Conservation (phyloP, 1,140 invertebrate genomes). For the Ceratina japonica region DNA sequence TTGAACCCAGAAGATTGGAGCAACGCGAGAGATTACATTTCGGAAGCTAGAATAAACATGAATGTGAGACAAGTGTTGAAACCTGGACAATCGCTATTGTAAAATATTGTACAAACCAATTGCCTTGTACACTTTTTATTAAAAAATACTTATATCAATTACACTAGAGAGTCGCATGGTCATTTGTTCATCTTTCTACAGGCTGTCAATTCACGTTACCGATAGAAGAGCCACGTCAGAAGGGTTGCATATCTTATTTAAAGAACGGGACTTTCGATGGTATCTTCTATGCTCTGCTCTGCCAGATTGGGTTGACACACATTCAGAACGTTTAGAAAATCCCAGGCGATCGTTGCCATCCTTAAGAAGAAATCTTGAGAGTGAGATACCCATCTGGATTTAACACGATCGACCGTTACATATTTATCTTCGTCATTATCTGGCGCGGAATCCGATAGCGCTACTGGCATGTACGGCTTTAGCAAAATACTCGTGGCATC, state of each 20-base stretch:
- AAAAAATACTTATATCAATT: conserved; percentile 49
- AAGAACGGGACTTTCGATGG: too few relatives aligned
- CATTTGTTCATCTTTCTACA: background rate
- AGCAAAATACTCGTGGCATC: conserved; percentile 54
- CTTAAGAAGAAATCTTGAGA: conserved; percentile 50
- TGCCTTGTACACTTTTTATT: conserved; percentile 43
- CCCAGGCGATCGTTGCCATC: conserved; percentile 60
- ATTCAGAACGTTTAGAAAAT: conserved; percentile 56
- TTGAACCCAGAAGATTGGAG: conserved; percentile 77
- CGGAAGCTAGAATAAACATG: conserved; percentile 85
- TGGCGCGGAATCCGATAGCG: background rate
- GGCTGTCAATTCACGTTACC: conserved; percentile 13
- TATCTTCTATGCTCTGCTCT: background rate
- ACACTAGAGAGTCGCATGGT: background rate
- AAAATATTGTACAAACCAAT: conserved; percentile 37
- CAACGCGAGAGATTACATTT: conserved; percentile 81
- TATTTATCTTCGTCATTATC: background rate
- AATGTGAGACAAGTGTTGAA: conserved; percentile 87
- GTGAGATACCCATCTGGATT: conserved; percentile 17
- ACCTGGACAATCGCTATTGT: conserved; percentile 73
- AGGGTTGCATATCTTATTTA: background rate
- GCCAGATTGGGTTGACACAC: conserved; percentile 24
- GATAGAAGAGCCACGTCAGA: conserved; percentile 10
- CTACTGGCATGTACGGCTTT: conserved; percentile 11
- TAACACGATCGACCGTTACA: background rate